Conservation (phyloP, 2,888 invertebrate genomes). For the Hirtodrosophila histrioides region DNA sequence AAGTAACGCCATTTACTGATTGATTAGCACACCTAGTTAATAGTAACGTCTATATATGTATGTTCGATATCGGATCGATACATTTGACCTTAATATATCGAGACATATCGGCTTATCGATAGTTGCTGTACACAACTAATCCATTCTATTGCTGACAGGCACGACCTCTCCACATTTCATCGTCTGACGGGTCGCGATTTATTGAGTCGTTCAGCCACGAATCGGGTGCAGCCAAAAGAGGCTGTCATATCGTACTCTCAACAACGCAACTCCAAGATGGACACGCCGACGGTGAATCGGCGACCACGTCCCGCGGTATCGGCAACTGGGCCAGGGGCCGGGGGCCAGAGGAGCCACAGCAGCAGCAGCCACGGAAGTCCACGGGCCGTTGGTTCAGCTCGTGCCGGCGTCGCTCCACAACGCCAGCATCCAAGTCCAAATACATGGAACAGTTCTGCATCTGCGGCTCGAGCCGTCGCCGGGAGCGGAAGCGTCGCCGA, state of each 20-base stretch:
- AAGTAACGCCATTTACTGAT: too few species aligned
- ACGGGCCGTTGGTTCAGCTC: constrained; percentile 75
- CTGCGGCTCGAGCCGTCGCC: constrained; percentile 85
- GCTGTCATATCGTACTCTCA: constrained; percentile 85
- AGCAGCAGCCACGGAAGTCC: constrained; percentile 70
- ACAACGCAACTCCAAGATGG: constrained; percentile 85
- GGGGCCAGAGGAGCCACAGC: constrained; percentile 60
- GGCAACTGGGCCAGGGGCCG: constrained; percentile 15
- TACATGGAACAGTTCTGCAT: constrained; percentile 90
- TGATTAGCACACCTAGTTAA: too few species aligned
- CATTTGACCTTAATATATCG: too few species aligned
- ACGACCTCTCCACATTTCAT: constrained; percentile 85
- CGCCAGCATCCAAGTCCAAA: constrained; percentile 84
- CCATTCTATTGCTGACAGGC: constrained; percentile 61
- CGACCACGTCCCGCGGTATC: constrained; percentile 79
- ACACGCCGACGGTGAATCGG: constrained; percentile 85
- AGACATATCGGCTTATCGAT: too few species aligned
- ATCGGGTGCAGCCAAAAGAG: constrained; percentile 84
- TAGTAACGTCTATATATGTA: too few species aligned
- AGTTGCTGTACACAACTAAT: too few species aligned
- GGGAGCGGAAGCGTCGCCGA: constrained; percentile 79
- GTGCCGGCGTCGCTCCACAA: constrained; percentile 78
- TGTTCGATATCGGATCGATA: too few species aligned
- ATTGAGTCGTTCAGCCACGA: constrained; percentile 84
- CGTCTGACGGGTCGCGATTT: constrained; percentile 85